These are phyloP conservation scores for Falcunculus frontatus DNA, from an alignment of 2,113 vertebrate species.

Conservation along the genomic window DNA sequence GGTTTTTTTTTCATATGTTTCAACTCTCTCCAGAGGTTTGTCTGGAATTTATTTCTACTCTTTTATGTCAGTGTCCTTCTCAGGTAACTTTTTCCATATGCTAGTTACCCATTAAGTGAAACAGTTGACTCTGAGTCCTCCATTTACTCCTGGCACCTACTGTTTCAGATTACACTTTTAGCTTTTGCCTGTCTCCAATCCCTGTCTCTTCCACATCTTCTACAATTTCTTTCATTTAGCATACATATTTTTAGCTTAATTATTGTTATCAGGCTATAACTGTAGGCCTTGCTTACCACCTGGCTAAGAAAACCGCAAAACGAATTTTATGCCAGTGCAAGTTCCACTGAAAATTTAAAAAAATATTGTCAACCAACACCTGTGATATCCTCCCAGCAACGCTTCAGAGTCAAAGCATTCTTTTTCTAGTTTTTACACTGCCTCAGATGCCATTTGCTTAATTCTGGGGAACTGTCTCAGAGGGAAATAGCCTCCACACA, in stretches of 20 bases:
- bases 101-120: not conserved
- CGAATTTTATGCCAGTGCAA: not conserved
- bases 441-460: not conserved
- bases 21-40: not conserved
- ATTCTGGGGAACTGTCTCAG: not conserved
- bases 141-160: not conserved
- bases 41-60: constrained; percentile 42
- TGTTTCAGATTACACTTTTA: not conserved
- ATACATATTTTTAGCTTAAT: not conserved
- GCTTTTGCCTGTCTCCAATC: not conserved
- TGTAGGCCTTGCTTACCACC: not conserved
- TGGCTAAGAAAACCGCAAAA: not conserved
- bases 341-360: not conserved
- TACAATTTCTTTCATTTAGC: not conserved
- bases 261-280: not conserved
- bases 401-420: not conserved
- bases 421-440: not conserved
- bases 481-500: not conserved
- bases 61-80: not conserved
- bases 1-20: not conserved
- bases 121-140: not conserved
- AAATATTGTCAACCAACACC: not conserved
- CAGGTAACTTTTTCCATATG: constrained; percentile 46
- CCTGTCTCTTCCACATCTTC: not conserved
- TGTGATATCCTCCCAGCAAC: not conserved